Evolutionary conservation across 2,888 invertebrate species (phyloP), one percentile per base, ranked within the genome.

Genomic region (Gasteruption jaculator): DNA sequence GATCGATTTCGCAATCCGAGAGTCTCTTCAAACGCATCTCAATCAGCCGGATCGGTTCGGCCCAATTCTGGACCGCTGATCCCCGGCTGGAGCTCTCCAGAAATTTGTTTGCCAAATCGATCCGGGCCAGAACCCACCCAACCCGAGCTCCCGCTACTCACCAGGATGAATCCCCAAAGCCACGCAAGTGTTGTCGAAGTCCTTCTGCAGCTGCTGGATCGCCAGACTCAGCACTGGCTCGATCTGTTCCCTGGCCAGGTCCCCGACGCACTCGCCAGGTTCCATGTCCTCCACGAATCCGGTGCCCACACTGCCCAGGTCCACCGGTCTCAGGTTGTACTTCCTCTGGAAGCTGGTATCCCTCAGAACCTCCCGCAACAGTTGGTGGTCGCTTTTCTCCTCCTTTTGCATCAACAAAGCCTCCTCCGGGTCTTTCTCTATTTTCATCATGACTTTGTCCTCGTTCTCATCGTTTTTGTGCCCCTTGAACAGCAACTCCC

Each of bases 121-220:
- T n/a, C n/a, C n/a, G n/a, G n/a, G n/a, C n/a, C n/a, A n/a, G n/a
- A n/a, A n/a, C n/a, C n/a, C n/a, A n/a, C n/a, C n/a, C n/a, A n/a
- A n/a, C n/a, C n/a, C n/a, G n/a, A n/a, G n/a, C n/a, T n/a, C n/a
- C n/a, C n/a, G n/a, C n/a, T n/a, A 76, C 83, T 82, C 72, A 91
- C 91, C 91, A 73, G 86, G 84, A 68, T 91, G 86, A 73, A 92
- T 91, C 72, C 86, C 87, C 61, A 91, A 79, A 56, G 86, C 82
- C 38, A 82, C 82, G 73, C 91, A 91, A 7, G 90, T 88, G 63
- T 80, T 85, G 68, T 86, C 86, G 37, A 91, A 87, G 66, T 91
- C 91, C 63, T 86, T 82, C 59, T 85, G 84, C 53, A 89, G 83
- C 68, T 91, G 87, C 65, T 91, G 88, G 57, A 91, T 86, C 19